phyloP scores from a whole-genome alignment of 2,113 vertebrate genomes.

The Amazona vittata region DNA sequence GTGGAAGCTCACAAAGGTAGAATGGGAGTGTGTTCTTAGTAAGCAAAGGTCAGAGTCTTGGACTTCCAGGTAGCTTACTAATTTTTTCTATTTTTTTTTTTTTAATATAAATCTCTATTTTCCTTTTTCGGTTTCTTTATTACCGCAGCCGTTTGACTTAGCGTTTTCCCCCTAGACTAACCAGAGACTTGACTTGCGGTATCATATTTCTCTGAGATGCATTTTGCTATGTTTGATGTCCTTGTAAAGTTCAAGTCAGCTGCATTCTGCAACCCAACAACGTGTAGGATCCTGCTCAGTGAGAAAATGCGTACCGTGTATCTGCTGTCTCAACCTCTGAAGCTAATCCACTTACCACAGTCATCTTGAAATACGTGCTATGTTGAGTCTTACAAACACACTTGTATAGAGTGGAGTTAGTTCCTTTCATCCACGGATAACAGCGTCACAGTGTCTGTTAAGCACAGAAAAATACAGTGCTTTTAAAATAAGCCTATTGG shows the following conservation, averaged over 20 bases:
- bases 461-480: background rate
- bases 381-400: background rate
- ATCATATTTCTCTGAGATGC: background rate
- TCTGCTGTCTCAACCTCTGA: background rate
- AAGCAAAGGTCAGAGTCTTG: background rate
- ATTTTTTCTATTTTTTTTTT: background rate
- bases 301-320: background rate
- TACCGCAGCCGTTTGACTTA: background rate
- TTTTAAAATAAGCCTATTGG: background rate
- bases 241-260: background rate
- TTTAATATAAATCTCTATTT: background rate
- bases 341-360: background rate
- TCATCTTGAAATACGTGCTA: background rate
- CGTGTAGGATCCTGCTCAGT: background rate
- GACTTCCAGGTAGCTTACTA: background rate
- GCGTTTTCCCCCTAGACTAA: fast-evolving
- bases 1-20: background rate
- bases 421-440: background rate
- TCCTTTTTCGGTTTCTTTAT: background rate
- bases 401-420: background rate
- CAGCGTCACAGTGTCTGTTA: background rate
- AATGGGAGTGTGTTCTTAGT: background rate
- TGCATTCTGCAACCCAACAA: background rate
- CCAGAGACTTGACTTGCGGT: background rate
- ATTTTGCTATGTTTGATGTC: background rate